phyloP scores from a whole-genome alignment of 2,113 vertebrate species.

The Gallinago jamesoni region DNA sequence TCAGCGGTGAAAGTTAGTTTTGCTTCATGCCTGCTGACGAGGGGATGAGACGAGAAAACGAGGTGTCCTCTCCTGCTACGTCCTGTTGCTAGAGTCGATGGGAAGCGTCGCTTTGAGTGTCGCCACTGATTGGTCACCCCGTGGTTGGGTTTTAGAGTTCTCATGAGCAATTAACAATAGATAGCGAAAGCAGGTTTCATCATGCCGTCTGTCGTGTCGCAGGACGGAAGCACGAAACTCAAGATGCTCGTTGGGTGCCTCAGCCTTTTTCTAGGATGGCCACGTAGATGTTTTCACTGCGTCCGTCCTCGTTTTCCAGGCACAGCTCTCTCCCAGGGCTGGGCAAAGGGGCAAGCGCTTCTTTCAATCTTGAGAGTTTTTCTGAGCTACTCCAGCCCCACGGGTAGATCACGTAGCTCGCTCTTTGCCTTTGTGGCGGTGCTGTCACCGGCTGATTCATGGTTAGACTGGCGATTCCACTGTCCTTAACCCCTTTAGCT shows the following conservation, averaged over 20 bases:
- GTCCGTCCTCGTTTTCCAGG: neutral
- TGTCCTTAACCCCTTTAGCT: neutral
- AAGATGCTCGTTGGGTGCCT: neutral
- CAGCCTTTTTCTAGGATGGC: conserved; percentile 15
- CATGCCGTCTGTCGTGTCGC: neutral
- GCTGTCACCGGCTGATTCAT: neutral
- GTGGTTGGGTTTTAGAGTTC: neutral
- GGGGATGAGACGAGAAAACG: neutral
- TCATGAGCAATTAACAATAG: neutral
- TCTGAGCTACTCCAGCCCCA: neutral
- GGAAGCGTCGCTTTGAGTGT: neutral
- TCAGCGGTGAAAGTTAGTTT: neutral
- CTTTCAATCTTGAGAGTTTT: neutral
- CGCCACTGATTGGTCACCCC: neutral
- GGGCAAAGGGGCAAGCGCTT: neutral
- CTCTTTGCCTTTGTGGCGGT: neutral
- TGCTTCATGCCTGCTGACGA: neutral
- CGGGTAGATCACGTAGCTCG: neutral
- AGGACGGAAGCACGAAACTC: neutral
- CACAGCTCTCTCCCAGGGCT: neutral
- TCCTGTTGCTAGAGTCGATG: neutral
- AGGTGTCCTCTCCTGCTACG: neutral
- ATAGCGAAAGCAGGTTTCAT: neutral
- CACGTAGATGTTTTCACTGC: neutral
- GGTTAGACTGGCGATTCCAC: neutral